Evolutionary conservation across 2,797 vertebrate species (phyloP), one percentile per base, ranked within the genome.

Genomic region (Macroramphosus scolopax): DNA sequence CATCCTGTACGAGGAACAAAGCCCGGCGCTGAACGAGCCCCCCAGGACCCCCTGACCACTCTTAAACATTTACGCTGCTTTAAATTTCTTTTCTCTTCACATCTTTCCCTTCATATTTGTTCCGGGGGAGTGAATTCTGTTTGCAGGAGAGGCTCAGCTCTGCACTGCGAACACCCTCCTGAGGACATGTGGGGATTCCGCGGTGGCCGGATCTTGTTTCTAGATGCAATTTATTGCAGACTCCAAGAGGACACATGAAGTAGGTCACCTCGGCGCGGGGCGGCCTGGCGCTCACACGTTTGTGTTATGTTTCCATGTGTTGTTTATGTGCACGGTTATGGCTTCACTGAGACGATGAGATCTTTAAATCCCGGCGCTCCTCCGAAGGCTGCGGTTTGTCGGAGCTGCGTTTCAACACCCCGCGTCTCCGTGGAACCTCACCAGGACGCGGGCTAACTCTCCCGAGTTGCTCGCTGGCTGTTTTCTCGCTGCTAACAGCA

Each of bases 401-500:
- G n/a, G 6, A 6, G 2, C 4, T 31, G 2, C n/a, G 4, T 20
- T n/a, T 20, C 12, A 20, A 37, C 3, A 5, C 10, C 7, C 5
- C 10, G 1, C 17, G 73, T 74, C 49, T 73, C 50, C 44, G 34
- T 44, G 62, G 29, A 74, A 61, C 65, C 78, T 75, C 84, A 61
- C 77, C 82, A 89, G 91, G 91, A 90, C 91, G 69, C 82, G 70
- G 83, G 74, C 75, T 63, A 77, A 88, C 84, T 87, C 82, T 88
- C 86, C 81, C n/a, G n/a, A 84, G 76, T 68, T 84, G 88, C 89
- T 89, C 86, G 82, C 87, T 83, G 88, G 90, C 88, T 87, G 83
- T 90, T 92, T 89, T 83, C n/a, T n/a, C 88, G 85, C 63, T 44
- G 87, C 91, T 89, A 89, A 93, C 89, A 82, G 87, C 89, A 77